Base-by-base conservation (phyloP, 2,113 vertebrate genomes). In the Passerina amoena region DNA sequence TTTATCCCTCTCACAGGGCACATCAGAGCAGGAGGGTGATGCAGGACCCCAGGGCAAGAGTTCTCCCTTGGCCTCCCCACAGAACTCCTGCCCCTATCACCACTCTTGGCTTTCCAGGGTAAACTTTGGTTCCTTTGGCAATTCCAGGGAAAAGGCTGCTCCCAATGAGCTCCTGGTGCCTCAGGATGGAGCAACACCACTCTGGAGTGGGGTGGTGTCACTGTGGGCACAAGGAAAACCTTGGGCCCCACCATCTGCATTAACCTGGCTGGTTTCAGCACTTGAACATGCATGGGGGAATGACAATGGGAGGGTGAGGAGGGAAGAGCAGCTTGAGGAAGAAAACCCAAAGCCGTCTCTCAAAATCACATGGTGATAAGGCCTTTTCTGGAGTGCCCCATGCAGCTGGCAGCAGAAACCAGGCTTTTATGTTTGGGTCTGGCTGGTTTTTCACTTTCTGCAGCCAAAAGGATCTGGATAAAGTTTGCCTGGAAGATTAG, bases 401-500 rank as follows among this genome's bases (percentile, higher is more conserved):
- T 63, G 24, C 66, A 93, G 92, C 92, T 96, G 95, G 93, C 94
- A 96, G 93, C 82, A 90, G 81, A 91, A 88, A 72, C 50, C 44
- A 61, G 69, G 87, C 65, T 89, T 90, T 92, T 94, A 54, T 60
- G 85, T 88, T 80, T 94, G 44, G 50, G 68, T 82, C 87, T 91
- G 90, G 94, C 87, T 82, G n/a, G 75, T 54, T 89, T 92, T 87
- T 71, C 53, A 10, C 59, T 91, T 96, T 94, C 85, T 89, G 84
- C 93, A 96, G 95, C 96, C 95, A 96, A 84, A 76, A 70, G 91
- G 93, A 96, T 95, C 89, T 95, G 95, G 89, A 94, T 95, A 30
- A 92, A 89, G 84, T 95, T 94, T 95, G 92, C 94, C 69, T 94
- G 94, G 94, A 95, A 94, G 94, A 95, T 95, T 95, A 94, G 87